Base-by-base conservation (phyloP, 1,140 invertebrate genomes). In the Eciton burchellii region DNA sequence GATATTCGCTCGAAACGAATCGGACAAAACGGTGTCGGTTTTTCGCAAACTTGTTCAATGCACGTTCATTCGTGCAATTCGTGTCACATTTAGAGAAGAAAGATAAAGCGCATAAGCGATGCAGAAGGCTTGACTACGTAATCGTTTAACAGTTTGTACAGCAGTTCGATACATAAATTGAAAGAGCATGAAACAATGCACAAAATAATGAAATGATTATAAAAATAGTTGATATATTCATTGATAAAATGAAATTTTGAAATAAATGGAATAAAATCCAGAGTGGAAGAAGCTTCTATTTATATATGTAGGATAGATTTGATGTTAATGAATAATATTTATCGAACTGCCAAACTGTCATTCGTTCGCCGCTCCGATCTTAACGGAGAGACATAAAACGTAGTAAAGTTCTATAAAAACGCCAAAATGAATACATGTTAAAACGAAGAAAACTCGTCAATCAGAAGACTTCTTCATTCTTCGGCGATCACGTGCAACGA, bases 81-180 rank as follows among this genome's bases (percentile, higher is more conserved):
- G 74, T 71, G 57, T 65, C 52, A 83, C 41, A 60, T 85, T 83
- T 35, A 41, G 79, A 66, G 45, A 86, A 85, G 84, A 81, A 86
- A 88, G 66, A 88, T 68, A 74, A 92, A 91, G 90, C 90, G 82
- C 66, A 86, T 77, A 91, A 91, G 89, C 90, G 86, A 89, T 45
- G 89, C 82, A 89, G 81, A 79, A 83, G 24, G 86, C 70, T n/a
- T n/a, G n/a, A n/a, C n/a, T n/a, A 66, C 24, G 73, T 54, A 71
- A 47, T 81, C 57, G 45, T 29, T 81, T 35, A 66, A n/a, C n/a
- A n/a, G n/a, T n/a, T n/a, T 87, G 35, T 86, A 79, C 12, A 66
- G 57, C 72, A 65, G 14, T 82, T 65, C 26, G 26, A 29, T 54
- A 45, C 47, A 11, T 63, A 54, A 29, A 79, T 70, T 45, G 52